Evolutionary conservation across 2,113 vertebrate species (phyloP).

Genomic region (Ctenodactylus gundi): DNA sequence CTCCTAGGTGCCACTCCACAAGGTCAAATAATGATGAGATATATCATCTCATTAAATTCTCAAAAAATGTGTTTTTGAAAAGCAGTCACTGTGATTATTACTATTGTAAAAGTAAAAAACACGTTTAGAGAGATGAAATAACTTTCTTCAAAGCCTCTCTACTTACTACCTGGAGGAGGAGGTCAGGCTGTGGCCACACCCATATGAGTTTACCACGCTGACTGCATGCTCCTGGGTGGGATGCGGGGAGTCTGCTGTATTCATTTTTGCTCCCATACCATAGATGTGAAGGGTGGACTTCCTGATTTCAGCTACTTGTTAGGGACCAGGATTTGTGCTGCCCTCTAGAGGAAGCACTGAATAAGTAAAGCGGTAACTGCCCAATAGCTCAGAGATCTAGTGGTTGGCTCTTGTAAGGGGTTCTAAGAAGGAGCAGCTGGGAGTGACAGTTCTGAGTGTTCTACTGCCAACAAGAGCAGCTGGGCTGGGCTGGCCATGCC

Average conservation of each 20-base stretch:
- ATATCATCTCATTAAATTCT: neutral
- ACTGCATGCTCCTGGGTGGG: neutral
- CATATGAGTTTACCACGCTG: neutral
- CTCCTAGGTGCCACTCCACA: neutral
- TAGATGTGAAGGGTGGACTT: neutral
- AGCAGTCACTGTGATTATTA: neutral
- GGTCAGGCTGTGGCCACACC: neutral
- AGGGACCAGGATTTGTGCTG: conserved; percentile 30
- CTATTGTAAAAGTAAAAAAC: conserved; percentile 23
- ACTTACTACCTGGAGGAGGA: neutral
- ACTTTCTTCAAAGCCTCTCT: neutral
- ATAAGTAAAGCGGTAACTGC: neutral
- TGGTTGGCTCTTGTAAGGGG: neutral
- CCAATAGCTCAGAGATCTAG: neutral
- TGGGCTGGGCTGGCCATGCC: neutral
- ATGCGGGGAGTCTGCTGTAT: neutral
- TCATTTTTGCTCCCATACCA: neutral
- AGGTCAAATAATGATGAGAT: neutral
- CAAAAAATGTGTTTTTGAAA: neutral
- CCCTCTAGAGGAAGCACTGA: conserved; percentile 32
- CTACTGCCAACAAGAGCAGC: neutral
- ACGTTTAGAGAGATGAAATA: neutral
- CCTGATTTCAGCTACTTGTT: neutral
- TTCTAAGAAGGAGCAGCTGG: neutral
- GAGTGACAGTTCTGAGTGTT: conserved; percentile 38